These are phyloP conservation scores for Cathartes aura DNA, from an alignment of 2,113 vertebrate species.

Conservation along the genomic window DNA sequence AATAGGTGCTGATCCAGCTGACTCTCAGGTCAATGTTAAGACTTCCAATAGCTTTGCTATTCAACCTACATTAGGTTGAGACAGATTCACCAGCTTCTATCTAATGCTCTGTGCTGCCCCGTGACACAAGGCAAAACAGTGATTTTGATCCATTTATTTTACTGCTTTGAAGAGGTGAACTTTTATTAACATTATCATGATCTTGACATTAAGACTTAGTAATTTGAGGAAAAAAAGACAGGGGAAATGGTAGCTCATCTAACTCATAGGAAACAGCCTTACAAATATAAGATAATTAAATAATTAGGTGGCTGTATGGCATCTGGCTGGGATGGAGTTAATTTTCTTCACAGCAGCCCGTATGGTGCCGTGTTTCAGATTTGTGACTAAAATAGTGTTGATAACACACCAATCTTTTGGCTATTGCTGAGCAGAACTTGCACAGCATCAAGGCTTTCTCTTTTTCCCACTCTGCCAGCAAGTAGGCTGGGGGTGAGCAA, in stretches of 20 bases:
- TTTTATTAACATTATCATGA: background rate
- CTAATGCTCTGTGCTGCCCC: background rate
- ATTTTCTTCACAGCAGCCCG: background rate
- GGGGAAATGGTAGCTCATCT: background rate
- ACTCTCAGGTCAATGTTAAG: background rate
- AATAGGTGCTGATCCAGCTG: background rate
- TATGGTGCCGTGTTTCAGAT: background rate
- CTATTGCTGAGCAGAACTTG: background rate
- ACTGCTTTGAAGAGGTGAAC: background rate
- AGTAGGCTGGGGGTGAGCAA: background rate
- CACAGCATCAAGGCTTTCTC: rapidly evolving
- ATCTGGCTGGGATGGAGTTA: background rate
- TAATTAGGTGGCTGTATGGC: background rate
- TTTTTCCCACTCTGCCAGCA: background rate
- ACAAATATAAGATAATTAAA: background rate
- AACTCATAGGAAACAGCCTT: background rate
- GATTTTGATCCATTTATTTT: background rate
- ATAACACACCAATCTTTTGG: background rate
- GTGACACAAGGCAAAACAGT: background rate
- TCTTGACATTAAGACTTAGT: background rate
- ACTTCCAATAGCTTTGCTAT: background rate
- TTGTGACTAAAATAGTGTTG: background rate
- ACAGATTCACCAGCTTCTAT: background rate
- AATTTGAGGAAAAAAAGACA: background rate
- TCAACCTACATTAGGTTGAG: background rate